These are phyloP conservation scores for Stegodyphus dumicola DNA, from an alignment of 1,140 invertebrate genomes.

Conservation along the genomic window DNA sequence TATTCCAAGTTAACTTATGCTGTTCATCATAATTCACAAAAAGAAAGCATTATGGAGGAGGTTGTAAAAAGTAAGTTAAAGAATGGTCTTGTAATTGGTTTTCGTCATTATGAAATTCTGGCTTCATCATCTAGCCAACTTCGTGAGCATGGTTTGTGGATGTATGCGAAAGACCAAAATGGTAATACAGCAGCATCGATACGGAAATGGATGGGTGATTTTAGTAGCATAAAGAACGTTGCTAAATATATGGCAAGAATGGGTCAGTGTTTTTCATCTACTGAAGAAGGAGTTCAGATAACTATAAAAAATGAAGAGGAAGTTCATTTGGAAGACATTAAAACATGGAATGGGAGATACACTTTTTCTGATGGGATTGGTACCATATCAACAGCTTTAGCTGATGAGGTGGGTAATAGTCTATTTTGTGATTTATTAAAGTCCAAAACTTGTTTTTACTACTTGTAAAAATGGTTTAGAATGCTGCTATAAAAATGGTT, in stretches of 20 bases:
- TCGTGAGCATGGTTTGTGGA: conserved; percentile 66
- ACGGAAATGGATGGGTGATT: conserved; percentile 65
- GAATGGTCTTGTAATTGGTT: conserved; percentile 59
- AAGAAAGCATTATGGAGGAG: conserved; percentile 20
- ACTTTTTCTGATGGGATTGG: conserved; percentile 65
- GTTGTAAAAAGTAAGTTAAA: conserved; percentile 31
- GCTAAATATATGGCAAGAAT: conserved; percentile 66
- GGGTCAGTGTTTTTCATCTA: conserved; percentile 70
- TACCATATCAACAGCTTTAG: conserved; percentile 60
- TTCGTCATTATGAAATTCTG: conserved; percentile 64
- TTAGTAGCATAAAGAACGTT: conserved; percentile 63
- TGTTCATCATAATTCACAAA: conserved; percentile 37
- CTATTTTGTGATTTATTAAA: no score
- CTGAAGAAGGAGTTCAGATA: conserved; percentile 80
- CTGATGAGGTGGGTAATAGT: conserved; percentile 37
- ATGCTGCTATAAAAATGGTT: no score
- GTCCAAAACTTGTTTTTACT: no score
- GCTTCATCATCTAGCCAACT: conserved; percentile 65
- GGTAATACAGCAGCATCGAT: conserved; percentile 58
- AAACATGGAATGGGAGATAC: conserved; percentile 51
- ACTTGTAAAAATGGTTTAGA: no score
- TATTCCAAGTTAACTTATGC: conserved; percentile 47
- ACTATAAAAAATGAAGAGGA: conserved; percentile 70
- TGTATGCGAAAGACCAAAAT: conserved; percentile 64
- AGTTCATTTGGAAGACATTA: conserved; percentile 50